Conservation (phyloP, 2,113 vertebrate genomes). For the Chamaea fasciata region DNA sequence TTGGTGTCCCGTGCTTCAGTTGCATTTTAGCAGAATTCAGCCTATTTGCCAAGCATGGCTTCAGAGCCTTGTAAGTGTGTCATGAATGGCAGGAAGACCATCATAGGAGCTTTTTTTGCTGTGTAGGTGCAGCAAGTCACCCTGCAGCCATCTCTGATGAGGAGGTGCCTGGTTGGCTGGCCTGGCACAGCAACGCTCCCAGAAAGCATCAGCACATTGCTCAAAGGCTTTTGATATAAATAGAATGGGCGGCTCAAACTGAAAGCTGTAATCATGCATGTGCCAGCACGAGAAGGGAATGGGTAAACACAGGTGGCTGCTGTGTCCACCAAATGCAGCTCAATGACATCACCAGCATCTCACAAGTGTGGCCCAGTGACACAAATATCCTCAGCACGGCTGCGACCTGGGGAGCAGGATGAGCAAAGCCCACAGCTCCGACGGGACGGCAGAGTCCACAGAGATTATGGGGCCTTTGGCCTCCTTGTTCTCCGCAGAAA, state of each 20-base stretch:
- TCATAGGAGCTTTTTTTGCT: neutral
- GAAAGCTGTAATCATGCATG: neutral
- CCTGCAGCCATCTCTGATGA: neutral
- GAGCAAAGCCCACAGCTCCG: neutral
- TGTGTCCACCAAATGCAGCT: neutral
- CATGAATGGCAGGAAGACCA: neutral
- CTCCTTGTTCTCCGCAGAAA: neutral
- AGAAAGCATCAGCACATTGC: neutral
- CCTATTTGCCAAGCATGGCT: accelerated
- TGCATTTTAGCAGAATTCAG: neutral
- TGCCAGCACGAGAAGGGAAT: neutral
- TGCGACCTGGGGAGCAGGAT: neutral
- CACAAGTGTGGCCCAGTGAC: neutral
- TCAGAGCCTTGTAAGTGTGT: neutral
- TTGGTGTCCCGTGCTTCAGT: neutral
- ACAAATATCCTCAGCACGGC: neutral
- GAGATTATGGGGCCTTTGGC: neutral
- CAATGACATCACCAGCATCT: neutral
- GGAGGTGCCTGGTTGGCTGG: neutral
- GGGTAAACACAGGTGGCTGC: constrained; percentile 27
- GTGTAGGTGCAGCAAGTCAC: neutral
- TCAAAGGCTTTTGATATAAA: neutral
- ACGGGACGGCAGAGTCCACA: neutral
- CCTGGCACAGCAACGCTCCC: neutral
- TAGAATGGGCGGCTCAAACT: neutral